Base-by-base conservation (phyloP, 2,888 invertebrate genomes). In the Sepioteuthis lessoniana region DNA sequence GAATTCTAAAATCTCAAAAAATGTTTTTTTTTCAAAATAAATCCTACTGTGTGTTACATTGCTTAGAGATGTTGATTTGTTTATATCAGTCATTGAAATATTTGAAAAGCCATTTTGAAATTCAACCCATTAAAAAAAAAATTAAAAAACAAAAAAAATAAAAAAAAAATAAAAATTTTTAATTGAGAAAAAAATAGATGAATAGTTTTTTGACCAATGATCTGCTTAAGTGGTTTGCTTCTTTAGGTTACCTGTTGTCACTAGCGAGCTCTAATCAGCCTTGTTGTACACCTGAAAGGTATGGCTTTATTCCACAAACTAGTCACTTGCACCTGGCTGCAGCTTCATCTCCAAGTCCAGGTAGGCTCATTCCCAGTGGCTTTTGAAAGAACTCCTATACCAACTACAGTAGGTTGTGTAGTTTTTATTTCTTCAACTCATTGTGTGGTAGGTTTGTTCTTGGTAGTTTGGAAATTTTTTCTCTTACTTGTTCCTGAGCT, bases 321-420 rank as follows among this genome's bases (percentile, higher is more conserved):
- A n/a, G 76, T 76, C 76, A 76, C 76, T 76, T 35, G 35, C 76
- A 76, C 76, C 35, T 76, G n/a, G 76, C n/a, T 76, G 25, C n/a
- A 76, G 76, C 55, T 55, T 55, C 55, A 55, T 35, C 76, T 76
- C 76, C 16, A 35, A n/a, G n/a, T 76, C 76, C 76, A 76, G 76
- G 76, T n/a, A n/a, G 76, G 16, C 4, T 55, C 55, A 21, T 55
- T 55, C 21, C 25, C 55, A 55, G 55, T 55, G 55, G 55, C 55
- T 55, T 55, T 55, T n/a, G 76, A n/a, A 16, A 76, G 76, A 76
- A 76, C n/a, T 35, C 4, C 76, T 16, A 76, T 76, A 76, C n/a
- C 76, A 76, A n/a, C 76, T 76, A 76, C 76, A 76, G 76, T n/a
- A 76, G 76, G 76, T 76, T 76, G 76, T 76, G 76, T 76, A 76